phyloP scores from a whole-genome alignment of 1,140 invertebrate species.

The Lepidurus arcticus region DNA sequence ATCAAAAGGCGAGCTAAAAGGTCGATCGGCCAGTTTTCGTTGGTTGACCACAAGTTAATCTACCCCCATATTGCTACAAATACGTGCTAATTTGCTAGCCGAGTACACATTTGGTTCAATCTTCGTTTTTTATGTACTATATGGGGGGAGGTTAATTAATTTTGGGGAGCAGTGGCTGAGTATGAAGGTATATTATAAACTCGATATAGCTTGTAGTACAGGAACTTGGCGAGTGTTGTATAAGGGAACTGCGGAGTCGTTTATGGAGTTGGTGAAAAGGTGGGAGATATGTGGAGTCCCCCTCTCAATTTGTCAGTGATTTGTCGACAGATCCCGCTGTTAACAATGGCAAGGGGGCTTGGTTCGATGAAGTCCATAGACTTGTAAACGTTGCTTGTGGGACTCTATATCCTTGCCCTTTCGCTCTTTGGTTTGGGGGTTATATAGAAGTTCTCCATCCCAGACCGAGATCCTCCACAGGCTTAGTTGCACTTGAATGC shows the following conservation, averaged over 20 bases:
- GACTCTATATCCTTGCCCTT: constrained; percentile 4
- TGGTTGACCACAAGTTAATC: not conserved
- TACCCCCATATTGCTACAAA: not conserved
- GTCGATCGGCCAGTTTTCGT: not conserved
- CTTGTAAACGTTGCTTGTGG: not conserved
- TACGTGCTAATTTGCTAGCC: not conserved
- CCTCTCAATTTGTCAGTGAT: constrained; percentile 12
- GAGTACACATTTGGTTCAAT: not conserved
- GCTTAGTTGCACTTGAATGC: constrained; percentile 8
- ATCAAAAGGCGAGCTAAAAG: constrained; percentile 2
- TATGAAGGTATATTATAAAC: not conserved
- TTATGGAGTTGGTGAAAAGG: not conserved
- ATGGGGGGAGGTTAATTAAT: too few relatives aligned
- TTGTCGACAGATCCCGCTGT: constrained; percentile 20
- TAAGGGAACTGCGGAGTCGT: not conserved
- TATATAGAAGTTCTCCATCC: constrained; percentile 1
- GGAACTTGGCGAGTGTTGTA: not conserved
- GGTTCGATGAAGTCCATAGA: not conserved
- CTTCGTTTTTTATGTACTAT: not conserved
- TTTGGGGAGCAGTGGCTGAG: not conserved
- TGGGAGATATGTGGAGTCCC: constrained; percentile 7
- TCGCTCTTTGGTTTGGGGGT: not conserved
- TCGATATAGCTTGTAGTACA: not conserved
- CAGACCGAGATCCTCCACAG: constrained; percentile 17
- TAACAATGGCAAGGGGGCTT: constrained; percentile 20